Base-by-base conservation (phyloP, 2,888 invertebrate genomes). In the Allygus modestus region DNA sequence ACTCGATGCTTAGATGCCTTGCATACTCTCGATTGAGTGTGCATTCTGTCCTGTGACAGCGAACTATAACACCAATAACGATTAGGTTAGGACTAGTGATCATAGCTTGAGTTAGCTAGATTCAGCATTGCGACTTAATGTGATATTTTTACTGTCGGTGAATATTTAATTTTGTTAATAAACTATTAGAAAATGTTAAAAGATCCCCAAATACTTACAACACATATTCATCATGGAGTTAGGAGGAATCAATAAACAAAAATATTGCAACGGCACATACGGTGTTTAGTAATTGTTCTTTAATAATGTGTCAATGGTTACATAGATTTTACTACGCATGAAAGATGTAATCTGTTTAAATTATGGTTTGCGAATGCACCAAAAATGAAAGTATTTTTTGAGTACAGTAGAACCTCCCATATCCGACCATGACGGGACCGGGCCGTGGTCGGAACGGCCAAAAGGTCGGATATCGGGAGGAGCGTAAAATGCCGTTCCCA, bases 61-160 rank as follows among this genome's bases (percentile, higher is more conserved):
- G 51, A 77, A 58, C 79, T 79, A 79, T 79, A 79, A 79, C 79
- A 79, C 79, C 79, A 79, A 79, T 79, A 26, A 77, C 9, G 37
- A 12, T 73, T 73, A 77, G 28, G n/a, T 43, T 77, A 73, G 69
- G 7, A 11, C 41, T 41, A 73, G 73, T 37, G 12, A 37, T 23
- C 2, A 15, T 73, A 73, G 37, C 37, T 73, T 73, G 31, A n/a
- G n/a, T 7, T 73, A 73, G 73, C 20, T n/a, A 31, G 31, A n/a
- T 31, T 20, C 43, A 73, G 43, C 73, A 23, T 73, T 41, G 73
- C 17, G 5, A 65, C 26, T 58, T 58, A 54, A 23, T 65, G 65
- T 65, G 65, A 65, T 65, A 65, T 65, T 65, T 12, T 65, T 28
- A 65, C 17, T 20, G 28, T 31, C 28, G 28, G 58, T 58, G 5